phyloP scores from a whole-genome alignment of 2,113 vertebrate species.

The Butorides virescens region DNA sequence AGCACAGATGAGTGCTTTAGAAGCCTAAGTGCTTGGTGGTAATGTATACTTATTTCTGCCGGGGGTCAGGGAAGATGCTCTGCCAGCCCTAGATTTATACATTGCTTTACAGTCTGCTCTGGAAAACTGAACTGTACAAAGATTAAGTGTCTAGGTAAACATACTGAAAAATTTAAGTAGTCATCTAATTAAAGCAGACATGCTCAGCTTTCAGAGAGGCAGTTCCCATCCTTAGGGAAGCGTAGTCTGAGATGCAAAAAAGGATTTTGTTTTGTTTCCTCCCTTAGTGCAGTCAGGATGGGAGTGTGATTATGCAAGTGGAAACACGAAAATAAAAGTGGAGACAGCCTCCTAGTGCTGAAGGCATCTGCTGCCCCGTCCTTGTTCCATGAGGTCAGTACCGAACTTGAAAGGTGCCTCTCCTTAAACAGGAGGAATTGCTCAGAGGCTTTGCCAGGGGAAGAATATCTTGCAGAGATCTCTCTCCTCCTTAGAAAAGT shows the following conservation, averaged over 20 bases:
- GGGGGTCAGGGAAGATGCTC: conserved; percentile 8
- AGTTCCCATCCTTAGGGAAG: conserved; percentile 36
- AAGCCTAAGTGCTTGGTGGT: neutral
- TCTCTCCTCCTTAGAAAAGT: neutral
- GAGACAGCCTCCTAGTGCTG: neutral
- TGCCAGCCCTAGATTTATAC: neutral
- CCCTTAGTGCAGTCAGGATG: neutral
- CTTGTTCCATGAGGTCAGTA: neutral
- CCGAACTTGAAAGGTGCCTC: neutral
- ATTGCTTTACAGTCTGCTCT: neutral
- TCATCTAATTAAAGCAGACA: conserved; percentile 35
- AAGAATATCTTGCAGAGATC: neutral
- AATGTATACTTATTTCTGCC: neutral
- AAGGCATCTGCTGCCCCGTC: neutral
- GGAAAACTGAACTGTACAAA: conserved; percentile 10
- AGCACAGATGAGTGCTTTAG: neutral
- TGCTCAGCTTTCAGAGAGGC: conserved; percentile 18
- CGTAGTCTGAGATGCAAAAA: conserved; percentile 24
- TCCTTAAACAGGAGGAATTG: neutral
- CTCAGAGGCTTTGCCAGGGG: neutral
- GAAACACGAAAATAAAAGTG: conserved; percentile 15
- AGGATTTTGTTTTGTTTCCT: conserved; percentile 4
- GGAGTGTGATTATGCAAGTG: neutral
- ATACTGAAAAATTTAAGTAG: conserved; percentile 30
- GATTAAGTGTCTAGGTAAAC: conserved; percentile 49